Base-by-base conservation (phyloP, 2,888 invertebrate species). In the Diaphora mendica region DNA sequence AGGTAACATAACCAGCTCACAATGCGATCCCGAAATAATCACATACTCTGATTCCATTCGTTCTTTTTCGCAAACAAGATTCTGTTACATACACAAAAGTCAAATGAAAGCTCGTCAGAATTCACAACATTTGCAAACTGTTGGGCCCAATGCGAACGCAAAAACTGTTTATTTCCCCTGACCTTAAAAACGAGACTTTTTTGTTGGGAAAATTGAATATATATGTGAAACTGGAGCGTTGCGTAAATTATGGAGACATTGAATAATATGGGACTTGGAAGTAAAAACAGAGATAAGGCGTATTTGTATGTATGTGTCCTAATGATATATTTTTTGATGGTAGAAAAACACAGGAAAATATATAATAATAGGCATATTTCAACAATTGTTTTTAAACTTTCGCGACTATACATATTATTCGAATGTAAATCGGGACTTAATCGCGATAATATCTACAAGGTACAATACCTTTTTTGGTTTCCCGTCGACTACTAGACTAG, bases 31-130 rank as follows among this genome's bases (percentile, higher is more conserved):
- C 62, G 69, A 80, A 82, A 81, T 17, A 68, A 30, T 44, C 66
- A 23, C 66, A 66, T 42, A 66, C 26, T 44, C 44, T 26, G 17
- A 72, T 75, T 76, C 44, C 20, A 72, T 77, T 75, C 35, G 20
- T 64, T 72, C 73, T 74, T 65, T 65, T 67, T 75, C 68, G 35
- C 62, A 70, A 77, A 82, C 68, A 77, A 73, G 68, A 76, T 77
- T 82, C 71, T 62, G 67, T n/a, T 64, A 62, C 68, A 72, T 64
- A 62, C 68, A 72, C 23, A 68, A 68, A 68, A n/a, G 17, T 11
- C 33, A 64, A 59, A 66, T 55, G 55, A 68, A 68, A 68, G 17
- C 44, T 35, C n/a, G 72, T 72, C 72, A 72, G 68, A 68, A 68
- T 68, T 68, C 64, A 64, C 64, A 68, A 68, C 48, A 68, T 72